These are phyloP conservation scores for Contarinia nasturtii DNA, from an alignment of 1,140 invertebrate genomes.

Conservation along the genomic window DNA sequence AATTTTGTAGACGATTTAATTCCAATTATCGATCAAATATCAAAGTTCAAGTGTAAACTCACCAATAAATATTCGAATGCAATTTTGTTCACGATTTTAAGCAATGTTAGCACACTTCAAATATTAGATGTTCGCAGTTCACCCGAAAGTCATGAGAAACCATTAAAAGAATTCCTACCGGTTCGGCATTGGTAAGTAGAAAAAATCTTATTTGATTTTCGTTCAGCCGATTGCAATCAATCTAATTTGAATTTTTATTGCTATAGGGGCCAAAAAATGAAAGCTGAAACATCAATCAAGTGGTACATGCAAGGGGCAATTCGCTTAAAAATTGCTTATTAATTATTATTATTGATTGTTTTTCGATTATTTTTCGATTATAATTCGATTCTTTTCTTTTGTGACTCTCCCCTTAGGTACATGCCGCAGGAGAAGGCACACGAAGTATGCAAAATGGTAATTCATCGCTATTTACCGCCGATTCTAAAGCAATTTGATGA, in stretches of 20 bases:
- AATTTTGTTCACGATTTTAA: slow-evolving; percentile 21
- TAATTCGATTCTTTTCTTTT: too few relatives aligned
- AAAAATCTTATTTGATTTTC: background rate
- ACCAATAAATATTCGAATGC: slow-evolving; percentile 34
- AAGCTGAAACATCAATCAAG: slow-evolving; percentile 42
- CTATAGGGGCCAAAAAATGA: slow-evolving; percentile 29
- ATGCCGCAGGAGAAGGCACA: slow-evolving; percentile 51
- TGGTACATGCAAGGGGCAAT: too few relatives aligned
- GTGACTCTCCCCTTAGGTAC: too few relatives aligned
- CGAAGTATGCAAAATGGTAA: slow-evolving; percentile 36
- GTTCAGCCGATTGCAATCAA: too few relatives aligned
- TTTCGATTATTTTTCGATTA: too few relatives aligned
- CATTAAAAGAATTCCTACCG: slow-evolving; percentile 49
- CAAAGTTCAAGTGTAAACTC: slow-evolving; percentile 40
- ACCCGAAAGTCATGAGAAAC: slow-evolving; percentile 36
- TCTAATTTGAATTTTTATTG: background rate
- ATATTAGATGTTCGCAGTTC: slow-evolving; percentile 43
- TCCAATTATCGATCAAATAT: slow-evolving; percentile 36
- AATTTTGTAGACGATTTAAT: slow-evolving; percentile 38
- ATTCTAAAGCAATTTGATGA: slow-evolving; percentile 31
- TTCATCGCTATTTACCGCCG: slow-evolving; percentile 38
- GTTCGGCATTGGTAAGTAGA: slow-evolving; percentile 62
- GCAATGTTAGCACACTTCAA: slow-evolving; percentile 25
- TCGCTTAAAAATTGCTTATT: too few relatives aligned
- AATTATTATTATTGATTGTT: too few relatives aligned